Percentiles rank a stretch among this genome's conserved stretches.
These are phyloP conservation scores for Busseola fusca DNA, from an alignment of 2,888 invertebrate genomes.

Conservation along the genomic window DNA sequence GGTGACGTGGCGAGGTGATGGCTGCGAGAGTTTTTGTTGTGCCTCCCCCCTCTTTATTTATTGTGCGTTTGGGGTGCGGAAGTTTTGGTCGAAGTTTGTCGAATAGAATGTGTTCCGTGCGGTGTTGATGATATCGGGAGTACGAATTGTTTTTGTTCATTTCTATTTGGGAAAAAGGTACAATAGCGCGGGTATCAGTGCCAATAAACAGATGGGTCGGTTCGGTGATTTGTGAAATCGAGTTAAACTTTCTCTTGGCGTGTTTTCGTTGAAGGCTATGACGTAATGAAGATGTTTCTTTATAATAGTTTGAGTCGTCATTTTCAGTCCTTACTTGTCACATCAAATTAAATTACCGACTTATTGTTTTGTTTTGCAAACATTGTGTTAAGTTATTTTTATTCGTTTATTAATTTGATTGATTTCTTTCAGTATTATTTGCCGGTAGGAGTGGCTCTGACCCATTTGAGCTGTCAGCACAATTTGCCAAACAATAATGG, in stretches of 20 bases:
- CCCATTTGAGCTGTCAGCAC: neutral
- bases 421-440: neutral
- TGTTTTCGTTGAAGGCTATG: constrained; percentile 55
- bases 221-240: constrained; percentile 64
- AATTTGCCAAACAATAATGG: neutral
- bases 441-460: neutral
- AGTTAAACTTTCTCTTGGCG: constrained; percentile 48
- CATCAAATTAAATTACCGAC: neutral
- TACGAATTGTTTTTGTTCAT: constrained; percentile 74
- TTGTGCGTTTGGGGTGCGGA: constrained; percentile 86
- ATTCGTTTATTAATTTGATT: neutral
- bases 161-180: constrained; percentile 71
- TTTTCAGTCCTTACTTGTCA: neutral
- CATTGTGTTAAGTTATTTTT: constrained; percentile 5
- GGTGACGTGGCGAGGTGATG: constrained; percentile 88
- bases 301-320: constrained; percentile 15
- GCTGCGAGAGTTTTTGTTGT: constrained; percentile 88
- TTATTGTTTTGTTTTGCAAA: neutral
- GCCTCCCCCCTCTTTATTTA: constrained; percentile 86
- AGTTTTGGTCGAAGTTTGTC: constrained; percentile 78
- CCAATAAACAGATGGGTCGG: constrained; percentile 64
- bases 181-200: constrained; percentile 61
- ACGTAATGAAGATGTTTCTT: constrained; percentile 40
- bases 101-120: constrained; percentile 84
- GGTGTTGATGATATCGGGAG: constrained; percentile 78